These are phyloP conservation scores for Kryptopterus vitreolus DNA, from an alignment of 2,797 vertebrate genomes.

Conservation along the genomic window DNA sequence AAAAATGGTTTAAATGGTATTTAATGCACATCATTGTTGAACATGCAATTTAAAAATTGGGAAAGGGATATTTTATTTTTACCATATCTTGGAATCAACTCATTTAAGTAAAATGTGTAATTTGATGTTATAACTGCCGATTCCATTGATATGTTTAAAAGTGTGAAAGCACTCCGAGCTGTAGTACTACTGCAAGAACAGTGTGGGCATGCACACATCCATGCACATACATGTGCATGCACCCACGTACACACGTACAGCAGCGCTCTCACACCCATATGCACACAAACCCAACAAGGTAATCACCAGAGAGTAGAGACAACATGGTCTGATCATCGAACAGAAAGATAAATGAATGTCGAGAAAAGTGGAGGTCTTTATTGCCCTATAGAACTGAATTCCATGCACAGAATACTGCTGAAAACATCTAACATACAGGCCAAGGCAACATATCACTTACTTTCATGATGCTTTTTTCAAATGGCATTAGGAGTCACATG, in stretches of 20 bases:
- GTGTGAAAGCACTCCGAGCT: constrained; percentile 15
- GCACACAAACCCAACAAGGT: constrained; percentile 54
- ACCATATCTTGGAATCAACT: too few species aligned
- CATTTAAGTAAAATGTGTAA: too few species aligned
- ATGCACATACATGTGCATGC: not conserved
- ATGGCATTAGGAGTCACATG: not conserved
- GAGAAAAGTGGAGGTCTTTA: not conserved
- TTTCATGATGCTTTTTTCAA: not conserved
- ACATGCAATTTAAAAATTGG: too few species aligned
- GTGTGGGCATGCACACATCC: constrained; percentile 1
- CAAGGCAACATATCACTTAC: not conserved
- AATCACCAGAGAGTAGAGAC: constrained; percentile 43
- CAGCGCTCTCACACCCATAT: constrained; percentile 36
- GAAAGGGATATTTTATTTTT: too few species aligned
- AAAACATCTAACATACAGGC: not conserved
- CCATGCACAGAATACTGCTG: not conserved
- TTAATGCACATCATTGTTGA: not conserved
- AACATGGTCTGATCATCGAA: constrained; percentile 8
- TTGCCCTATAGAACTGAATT: not conserved
- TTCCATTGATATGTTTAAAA: not conserved
- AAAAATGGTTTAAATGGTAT: not conserved
- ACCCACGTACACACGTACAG: constrained; percentile 18
- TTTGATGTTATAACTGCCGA: too few species aligned
- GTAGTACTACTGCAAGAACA: constrained; percentile 27
- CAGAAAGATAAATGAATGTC: constrained; percentile 11